Conservation (phyloP, 2,888 invertebrate species). For the Ornithoptera alexandrae region DNA sequence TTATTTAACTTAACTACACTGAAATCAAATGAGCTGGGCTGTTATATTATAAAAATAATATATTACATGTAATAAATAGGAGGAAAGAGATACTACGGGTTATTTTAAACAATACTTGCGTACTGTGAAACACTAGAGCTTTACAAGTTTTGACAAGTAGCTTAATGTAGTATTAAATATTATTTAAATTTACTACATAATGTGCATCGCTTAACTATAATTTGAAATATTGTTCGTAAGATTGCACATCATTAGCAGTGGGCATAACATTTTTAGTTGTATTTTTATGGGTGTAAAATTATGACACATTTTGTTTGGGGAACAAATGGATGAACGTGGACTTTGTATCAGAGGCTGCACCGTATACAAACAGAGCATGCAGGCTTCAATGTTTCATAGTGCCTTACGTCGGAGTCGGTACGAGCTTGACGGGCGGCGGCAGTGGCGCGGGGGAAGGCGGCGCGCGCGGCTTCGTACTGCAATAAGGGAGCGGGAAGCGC, state of each 20-base stretch:
- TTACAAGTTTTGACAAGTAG: no score
- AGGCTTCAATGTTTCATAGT: constrained; percentile 56
- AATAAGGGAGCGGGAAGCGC: constrained; percentile 98
- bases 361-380: constrained; percentile 75
- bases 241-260: background rate
- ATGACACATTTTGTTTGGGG: constrained; percentile 7
- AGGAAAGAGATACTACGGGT: no score
- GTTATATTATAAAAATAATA: no score
- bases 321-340: constrained; percentile 9
- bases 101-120: no score
- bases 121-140: no score
- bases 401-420: constrained; percentile 85
- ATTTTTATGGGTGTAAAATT: background rate
- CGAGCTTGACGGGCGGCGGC: constrained; percentile 88
- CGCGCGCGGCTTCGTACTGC: constrained; percentile 92
- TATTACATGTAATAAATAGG: no score
- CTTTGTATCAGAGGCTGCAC: constrained; percentile 50
- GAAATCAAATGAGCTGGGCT: no score
- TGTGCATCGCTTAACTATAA: background rate
- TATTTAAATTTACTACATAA: no score
- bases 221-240: background rate
- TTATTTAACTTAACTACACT: no score
- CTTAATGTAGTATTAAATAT: no score
- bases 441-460: constrained; percentile 89
- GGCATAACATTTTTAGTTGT: background rate